Percentiles rank a stretch among this genome's conserved stretches.
Evolutionary conservation across 2,113 vertebrate species (phyloP).

Genomic region (Canis aureus): DNA sequence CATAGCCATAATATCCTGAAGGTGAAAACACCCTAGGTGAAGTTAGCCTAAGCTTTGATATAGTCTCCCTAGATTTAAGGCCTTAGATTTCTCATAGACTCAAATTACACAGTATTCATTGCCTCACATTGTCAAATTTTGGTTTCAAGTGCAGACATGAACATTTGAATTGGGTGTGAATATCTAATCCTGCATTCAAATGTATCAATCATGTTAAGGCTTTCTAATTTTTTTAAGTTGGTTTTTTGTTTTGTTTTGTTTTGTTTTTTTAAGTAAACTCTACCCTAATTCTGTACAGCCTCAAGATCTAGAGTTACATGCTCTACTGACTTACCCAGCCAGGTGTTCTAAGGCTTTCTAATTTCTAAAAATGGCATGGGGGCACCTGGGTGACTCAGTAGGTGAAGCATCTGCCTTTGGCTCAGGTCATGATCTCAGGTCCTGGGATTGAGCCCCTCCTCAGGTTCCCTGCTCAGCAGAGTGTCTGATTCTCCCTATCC

Average conservation of each 20-base stretch:
- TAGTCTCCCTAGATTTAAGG: not conserved
- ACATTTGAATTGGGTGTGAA: conserved; percentile 37
- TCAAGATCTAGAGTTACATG: not conserved
- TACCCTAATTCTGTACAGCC: not conserved
- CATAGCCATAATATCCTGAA: not conserved
- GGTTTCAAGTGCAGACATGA: conserved; percentile 44
- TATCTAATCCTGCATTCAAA: conserved; percentile 54
- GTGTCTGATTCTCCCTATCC: too few species aligned
- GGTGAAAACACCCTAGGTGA: not conserved
- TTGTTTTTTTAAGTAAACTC: not conserved
- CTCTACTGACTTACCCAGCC: not conserved
- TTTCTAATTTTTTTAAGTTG: not conserved
- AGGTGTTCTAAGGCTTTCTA: not conserved
- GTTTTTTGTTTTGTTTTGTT: not conserved
- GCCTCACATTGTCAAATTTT: conserved; percentile 35
- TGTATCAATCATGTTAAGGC: conserved; percentile 24
- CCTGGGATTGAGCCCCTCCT: too few species aligned
- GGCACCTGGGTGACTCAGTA: too few species aligned
- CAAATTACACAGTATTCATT: conserved; percentile 11
- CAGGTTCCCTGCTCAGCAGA: too few species aligned
- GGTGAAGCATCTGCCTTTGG: too few species aligned
- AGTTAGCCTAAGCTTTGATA: not conserved
- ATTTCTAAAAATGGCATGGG: not conserved
- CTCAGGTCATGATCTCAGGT: too few species aligned
- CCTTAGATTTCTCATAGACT: conserved; percentile 14